Evolutionary conservation across 2,888 invertebrate genomes (phyloP).

Genomic region (Brachylomia viminalis): DNA sequence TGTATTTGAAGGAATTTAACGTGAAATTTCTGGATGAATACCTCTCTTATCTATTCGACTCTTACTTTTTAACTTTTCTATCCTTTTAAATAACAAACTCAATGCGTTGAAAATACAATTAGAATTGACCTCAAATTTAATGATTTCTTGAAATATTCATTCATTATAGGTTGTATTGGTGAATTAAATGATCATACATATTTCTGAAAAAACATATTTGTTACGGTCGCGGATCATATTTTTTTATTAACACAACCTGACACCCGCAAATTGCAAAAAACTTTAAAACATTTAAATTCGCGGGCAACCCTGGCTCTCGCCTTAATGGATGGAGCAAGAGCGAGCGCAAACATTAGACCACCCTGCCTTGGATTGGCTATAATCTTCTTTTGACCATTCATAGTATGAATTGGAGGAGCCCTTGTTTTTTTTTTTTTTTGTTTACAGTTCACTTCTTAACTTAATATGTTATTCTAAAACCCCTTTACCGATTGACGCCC

Average conservation of each 20-base stretch:
- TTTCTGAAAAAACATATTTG: neutral
- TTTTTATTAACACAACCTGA: neutral
- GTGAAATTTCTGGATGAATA: neutral
- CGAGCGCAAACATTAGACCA: neutral
- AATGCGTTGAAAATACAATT: neutral
- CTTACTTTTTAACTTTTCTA: neutral
- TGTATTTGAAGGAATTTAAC: neutral
- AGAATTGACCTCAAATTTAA: neutral
- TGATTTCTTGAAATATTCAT: constrained; percentile 3
- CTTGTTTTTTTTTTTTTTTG: neutral
- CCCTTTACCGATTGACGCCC: neutral
- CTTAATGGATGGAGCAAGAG: too few species aligned
- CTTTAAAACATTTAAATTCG: neutral
- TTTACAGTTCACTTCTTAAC: neutral
- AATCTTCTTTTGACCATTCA: neutral
- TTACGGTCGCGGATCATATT: neutral
- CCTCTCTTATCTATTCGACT: neutral
- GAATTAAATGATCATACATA: neutral
- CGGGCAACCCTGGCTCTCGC: neutral
- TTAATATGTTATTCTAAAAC: neutral
- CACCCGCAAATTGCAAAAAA: neutral
- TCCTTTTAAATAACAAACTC: neutral
- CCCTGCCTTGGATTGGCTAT: neutral
- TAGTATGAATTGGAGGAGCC: neutral
- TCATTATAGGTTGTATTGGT: neutral